These are phyloP conservation scores for Neuroscelio doddi DNA, from an alignment of 2,888 invertebrate species.

Conservation along the genomic window DNA sequence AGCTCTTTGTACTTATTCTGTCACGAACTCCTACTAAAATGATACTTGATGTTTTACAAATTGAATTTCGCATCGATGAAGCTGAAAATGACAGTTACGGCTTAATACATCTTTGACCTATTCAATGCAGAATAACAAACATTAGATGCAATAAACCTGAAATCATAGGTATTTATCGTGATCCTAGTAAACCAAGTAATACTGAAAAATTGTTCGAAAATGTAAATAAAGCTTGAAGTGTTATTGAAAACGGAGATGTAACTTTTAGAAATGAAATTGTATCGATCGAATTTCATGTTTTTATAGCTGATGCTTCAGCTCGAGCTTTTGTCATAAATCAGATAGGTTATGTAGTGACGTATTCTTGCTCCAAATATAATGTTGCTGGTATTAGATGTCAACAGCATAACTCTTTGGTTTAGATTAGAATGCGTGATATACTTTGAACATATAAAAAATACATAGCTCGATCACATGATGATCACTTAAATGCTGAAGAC, in stretches of 20 bases:
- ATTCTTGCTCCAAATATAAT: conserved; percentile 13
- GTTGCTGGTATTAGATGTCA: background rate
- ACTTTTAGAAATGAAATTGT: background rate
- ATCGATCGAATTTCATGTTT: conserved; percentile 1
- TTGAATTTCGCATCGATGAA: conserved; percentile 8
- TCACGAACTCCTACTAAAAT: too few relatives aligned
- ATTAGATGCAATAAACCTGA: conserved; percentile 14
- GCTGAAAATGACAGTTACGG: conserved; percentile 6
- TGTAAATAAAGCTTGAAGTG: conserved; percentile 36
- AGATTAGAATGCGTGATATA: background rate
- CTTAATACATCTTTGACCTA: conserved; percentile 12
- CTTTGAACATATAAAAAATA: conserved; percentile 9
- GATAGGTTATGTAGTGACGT: background rate
- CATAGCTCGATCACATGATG: conserved; percentile 8
- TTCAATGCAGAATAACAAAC: conserved; percentile 11
- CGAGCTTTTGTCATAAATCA: conserved; percentile 16
- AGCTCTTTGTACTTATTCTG: too few relatives aligned
- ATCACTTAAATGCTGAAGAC: conserved; percentile 23
- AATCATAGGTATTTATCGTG: conserved; percentile 44
- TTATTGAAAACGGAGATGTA: conserved; percentile 6
- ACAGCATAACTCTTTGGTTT: background rate
- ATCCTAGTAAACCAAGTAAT: conserved; percentile 34
- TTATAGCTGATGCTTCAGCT: conserved; percentile 17
- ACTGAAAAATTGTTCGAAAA: conserved; percentile 32
- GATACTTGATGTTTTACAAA: background rate